phyloP scores from a whole-genome alignment of 2,113 vertebrate species.

The Stigmatopora argus region DNA sequence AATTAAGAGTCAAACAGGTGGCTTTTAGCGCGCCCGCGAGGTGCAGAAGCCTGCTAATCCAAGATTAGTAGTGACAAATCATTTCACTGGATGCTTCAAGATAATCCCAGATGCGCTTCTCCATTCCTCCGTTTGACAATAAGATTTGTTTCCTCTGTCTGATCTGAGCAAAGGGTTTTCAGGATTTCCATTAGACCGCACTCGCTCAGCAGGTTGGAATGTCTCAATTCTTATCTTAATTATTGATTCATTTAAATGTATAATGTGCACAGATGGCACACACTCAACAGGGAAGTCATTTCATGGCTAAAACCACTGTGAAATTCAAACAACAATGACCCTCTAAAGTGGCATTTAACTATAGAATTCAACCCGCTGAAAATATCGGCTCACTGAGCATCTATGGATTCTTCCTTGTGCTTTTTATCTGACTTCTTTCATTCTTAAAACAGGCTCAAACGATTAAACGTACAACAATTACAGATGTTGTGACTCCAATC shows the following conservation, averaged over 20 bases:
- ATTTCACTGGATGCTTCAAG: conserved; percentile 47
- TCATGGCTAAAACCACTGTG: not conserved
- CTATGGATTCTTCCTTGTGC: too few relatives aligned
- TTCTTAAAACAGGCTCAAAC: too few relatives aligned
- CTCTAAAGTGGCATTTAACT: too few relatives aligned
- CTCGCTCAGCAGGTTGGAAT: conserved; percentile 46
- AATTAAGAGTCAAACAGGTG: conserved; percentile 57
- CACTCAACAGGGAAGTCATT: not conserved
- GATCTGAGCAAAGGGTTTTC: conserved; percentile 25
- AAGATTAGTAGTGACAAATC: conserved; percentile 63
- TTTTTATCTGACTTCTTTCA: too few relatives aligned
- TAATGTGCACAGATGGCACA: conserved; percentile 51
- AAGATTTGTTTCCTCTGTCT: conserved; percentile 50
- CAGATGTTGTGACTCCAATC: too few relatives aligned
- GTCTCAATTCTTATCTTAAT: conserved; percentile 53
- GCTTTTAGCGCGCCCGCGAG: conserved; percentile 56
- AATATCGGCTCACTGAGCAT: too few relatives aligned
- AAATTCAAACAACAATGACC: not conserved
- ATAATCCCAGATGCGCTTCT: conserved; percentile 50
- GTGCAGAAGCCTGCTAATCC: conserved; percentile 51
- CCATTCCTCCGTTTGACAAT: conserved; percentile 50
- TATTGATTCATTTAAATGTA: conserved; percentile 54
- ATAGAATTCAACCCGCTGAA: too few relatives aligned
- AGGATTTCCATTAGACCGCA: conserved; percentile 38
- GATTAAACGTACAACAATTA: too few relatives aligned